These are phyloP conservation scores for Vidua macroura DNA, from an alignment of 2,113 vertebrate species.

Conservation along the genomic window DNA sequence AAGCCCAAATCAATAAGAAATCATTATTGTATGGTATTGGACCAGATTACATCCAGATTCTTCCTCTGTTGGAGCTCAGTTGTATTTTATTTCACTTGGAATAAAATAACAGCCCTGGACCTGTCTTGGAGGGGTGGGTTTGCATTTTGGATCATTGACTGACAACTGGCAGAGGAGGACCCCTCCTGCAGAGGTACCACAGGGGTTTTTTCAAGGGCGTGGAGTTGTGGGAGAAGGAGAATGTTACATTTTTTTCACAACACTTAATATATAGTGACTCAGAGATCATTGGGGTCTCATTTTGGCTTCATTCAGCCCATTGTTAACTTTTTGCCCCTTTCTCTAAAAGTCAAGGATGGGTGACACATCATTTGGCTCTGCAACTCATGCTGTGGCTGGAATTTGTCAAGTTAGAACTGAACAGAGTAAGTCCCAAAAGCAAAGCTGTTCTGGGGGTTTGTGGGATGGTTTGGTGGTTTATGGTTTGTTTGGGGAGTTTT, in stretches of 20 bases:
- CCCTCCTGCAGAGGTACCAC: neutral
- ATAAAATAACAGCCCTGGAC: neutral
- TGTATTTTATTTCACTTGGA: neutral
- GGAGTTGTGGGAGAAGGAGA: neutral
- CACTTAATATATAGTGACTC: neutral
- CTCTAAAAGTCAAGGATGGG: neutral
- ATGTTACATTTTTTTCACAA: neutral
- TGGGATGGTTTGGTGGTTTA: neutral
- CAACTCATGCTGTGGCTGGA: accelerated
- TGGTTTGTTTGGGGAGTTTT: neutral
- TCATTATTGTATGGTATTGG: neutral
- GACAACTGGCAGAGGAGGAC: neutral
- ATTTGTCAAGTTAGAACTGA: neutral
- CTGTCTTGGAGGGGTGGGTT: neutral
- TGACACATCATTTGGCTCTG: neutral
- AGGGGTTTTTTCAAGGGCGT: neutral
- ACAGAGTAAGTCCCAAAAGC: neutral
- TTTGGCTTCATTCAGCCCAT: neutral
- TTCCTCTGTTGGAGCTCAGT: neutral
- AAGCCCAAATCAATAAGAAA: neutral
- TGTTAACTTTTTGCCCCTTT: neutral
- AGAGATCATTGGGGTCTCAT: neutral
- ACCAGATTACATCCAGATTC: neutral
- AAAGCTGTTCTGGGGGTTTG: neutral
- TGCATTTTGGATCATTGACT: neutral